Evolutionary conservation across 2,888 invertebrate species (phyloP).

Genomic region (Drosophila sordidapex): DNA sequence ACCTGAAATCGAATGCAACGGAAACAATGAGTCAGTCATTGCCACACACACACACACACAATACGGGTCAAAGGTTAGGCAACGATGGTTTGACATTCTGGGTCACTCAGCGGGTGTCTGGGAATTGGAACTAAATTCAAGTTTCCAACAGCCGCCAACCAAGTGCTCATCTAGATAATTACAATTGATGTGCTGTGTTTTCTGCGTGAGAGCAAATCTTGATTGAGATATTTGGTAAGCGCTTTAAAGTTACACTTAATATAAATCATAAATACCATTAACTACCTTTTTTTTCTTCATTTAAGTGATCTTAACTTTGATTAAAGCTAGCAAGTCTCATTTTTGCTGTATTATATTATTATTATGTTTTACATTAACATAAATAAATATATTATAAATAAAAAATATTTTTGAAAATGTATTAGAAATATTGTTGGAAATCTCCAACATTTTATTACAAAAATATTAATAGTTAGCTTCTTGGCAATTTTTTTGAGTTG

Average conservation of each 20-base stretch:
- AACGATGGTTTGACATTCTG: constrained; percentile 27
- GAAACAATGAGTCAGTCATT: constrained; percentile 27
- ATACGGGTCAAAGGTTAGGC: constrained; percentile 66
- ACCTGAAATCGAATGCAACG: constrained; percentile 82
- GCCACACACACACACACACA: constrained; percentile 19
- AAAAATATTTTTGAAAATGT: neutral
- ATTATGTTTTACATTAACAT: neutral
- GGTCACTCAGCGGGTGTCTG: constrained; percentile 53
- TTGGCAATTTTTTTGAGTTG: neutral
- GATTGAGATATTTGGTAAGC: neutral
- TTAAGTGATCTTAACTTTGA: neutral
- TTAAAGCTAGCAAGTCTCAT: neutral
- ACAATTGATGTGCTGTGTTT: neutral
- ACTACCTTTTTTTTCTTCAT: neutral
- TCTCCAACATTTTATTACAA: too few species aligned
- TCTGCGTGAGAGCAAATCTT: neutral
- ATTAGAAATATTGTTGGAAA: neutral
- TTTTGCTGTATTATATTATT: neutral
- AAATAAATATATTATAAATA: neutral
- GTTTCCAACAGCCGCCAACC: constrained; percentile 4
- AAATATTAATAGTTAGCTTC: neutral
- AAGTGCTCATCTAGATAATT: constrained; percentile 15
- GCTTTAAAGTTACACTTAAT: neutral
- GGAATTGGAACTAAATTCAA: constrained; percentile 27
- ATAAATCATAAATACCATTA: neutral